Evolutionary conservation across 2,113 vertebrate genomes (phyloP), one percentile per base, ranked within the genome.

Genomic region (Stercorarius parasiticus): DNA sequence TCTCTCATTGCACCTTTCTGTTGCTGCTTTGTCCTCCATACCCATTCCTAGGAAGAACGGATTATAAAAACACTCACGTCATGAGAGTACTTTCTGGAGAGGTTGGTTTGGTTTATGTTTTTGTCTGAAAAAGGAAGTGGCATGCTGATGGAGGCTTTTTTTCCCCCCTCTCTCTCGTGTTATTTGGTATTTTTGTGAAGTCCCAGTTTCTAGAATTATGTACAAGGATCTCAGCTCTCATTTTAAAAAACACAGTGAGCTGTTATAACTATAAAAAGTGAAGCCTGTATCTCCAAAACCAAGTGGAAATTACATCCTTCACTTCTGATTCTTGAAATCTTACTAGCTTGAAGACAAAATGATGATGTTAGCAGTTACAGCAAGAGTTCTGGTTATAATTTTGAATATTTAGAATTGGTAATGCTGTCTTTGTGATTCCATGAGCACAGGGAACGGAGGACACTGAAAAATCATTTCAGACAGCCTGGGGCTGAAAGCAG

Each of bases 141-240:
- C 32, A 42, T 49, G 45, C 17, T 87, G 61, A 72, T 20, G 8
- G 38, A 94, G 14, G 26, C 17, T 76, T 70, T 55, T 40, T 23
- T 11, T 13, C 18, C 19, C 23, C 2, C 34, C 26, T 13, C 30
- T 18, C 56, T 47, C 49, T 53, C 42, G 20, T n/a, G 56, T 25
- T 86, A 38, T 78, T 71, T 82, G 30, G 9, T 45, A 69, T 94
- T 97, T 94, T 91, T 78, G 53, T 89, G 66, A 89, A 82, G 86
- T 85, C 45, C 10, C 12, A 56, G 77, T 91, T 97, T 93, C 83
- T 81, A 53, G 61, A 93, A 91, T 84, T 82, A 69, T 23, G 15
- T 76, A 69, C 65, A 56, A 85, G 22, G 13, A 89, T 87, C 53
- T 91, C 83, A 87, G 58, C 25, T 95, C 42, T 92, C 49, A 76